Evolutionary conservation across 2,113 vertebrate genomes (phyloP).

Genomic region (Naja naja): DNA sequence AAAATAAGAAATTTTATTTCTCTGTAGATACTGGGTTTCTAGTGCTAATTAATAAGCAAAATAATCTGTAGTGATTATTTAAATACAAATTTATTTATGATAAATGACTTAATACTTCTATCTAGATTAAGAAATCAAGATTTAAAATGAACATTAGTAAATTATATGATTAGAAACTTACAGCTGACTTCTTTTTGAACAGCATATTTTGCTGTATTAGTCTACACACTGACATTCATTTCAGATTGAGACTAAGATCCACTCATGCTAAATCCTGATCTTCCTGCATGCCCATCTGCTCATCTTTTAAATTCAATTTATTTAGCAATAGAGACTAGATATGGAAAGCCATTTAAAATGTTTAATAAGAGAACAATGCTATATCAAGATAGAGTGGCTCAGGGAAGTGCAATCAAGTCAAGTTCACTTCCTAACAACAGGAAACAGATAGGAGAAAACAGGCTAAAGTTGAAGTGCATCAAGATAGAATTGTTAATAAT

Average conservation of each 20-base stretch:
- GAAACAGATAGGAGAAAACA: not conserved
- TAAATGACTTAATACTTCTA: constrained; percentile 27
- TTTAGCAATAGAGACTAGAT: not conserved
- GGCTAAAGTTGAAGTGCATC: not conserved
- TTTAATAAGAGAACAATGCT: not conserved
- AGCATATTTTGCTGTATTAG: not conserved
- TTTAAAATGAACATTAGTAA: constrained; percentile 17
- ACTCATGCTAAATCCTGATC: not conserved
- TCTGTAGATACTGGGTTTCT: constrained; percentile 16
- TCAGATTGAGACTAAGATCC: not conserved
- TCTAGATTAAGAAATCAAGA: not conserved
- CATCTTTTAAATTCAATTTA: not conserved
- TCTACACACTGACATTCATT: not conserved
- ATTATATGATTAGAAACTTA: not conserved
- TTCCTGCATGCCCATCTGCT: not conserved
- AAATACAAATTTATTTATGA: not conserved
- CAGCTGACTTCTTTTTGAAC: not conserved
- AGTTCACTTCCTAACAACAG: not conserved
- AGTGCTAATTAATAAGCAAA: constrained; percentile 33
- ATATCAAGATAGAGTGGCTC: not conserved
- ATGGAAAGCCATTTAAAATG: not conserved
- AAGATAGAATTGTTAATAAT: not conserved
- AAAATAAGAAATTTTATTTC: not conserved
- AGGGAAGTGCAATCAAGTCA: not conserved
- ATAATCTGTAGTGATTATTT: constrained; percentile 19